Evolutionary conservation across 2,888 invertebrate species (phyloP).

Genomic region (Plagodis dolabraria): DNA sequence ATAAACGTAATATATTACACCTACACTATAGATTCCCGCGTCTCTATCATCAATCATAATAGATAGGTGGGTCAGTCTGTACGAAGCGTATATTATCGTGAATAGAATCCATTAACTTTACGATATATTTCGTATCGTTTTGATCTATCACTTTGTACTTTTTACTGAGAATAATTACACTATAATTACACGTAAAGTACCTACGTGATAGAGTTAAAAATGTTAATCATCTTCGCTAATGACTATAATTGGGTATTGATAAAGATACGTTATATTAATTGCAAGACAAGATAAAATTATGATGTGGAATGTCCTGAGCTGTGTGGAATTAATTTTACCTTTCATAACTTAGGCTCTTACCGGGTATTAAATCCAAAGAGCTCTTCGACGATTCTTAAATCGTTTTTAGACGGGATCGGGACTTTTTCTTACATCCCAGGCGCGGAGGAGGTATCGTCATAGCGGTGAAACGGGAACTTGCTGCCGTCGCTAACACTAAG

Average conservation of each 20-base stretch:
- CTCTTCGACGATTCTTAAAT: not conserved
- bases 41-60: conserved; percentile 15
- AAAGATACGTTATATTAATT: too few species aligned
- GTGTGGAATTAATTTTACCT: too few species aligned
- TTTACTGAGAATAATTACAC: conserved; percentile 10
- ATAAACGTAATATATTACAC: conserved; percentile 24
- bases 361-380: not conserved
- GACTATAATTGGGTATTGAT: not conserved
- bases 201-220: not conserved
- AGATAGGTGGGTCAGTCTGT: conserved; percentile 3
- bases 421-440: not conserved
- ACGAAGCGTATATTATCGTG: conserved; percentile 1
- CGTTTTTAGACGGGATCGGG: not conserved
- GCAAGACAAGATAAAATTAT: too few species aligned
- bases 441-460: not conserved
- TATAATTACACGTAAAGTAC: not conserved
- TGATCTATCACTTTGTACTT: conserved; percentile 4
- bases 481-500: not conserved
- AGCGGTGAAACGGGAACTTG: not conserved
- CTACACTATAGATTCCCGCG: conserved; percentile 5
- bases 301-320: too few species aligned
- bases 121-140: conserved; percentile 11
- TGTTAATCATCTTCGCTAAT: conserved; percentile 5
- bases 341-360: not conserved
- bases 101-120: conserved; percentile 10